Percentiles rank a stretch among this genome's conserved stretches.
Conservation (phyloP, 2,797 vertebrate genomes). For the Cetoscarus ocellatus region DNA sequence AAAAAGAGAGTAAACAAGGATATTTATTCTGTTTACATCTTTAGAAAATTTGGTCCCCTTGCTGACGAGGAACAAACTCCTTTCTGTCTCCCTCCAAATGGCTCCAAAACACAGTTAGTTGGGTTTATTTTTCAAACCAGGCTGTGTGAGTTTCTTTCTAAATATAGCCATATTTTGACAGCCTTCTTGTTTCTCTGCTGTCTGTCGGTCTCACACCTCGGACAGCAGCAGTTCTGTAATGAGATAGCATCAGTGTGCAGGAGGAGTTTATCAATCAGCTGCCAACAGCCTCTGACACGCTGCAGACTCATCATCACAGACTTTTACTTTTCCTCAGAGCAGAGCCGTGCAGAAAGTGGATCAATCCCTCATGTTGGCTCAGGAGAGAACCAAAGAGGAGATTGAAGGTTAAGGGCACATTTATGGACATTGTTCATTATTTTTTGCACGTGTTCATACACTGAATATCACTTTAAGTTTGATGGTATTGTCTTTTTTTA, state of each 20-base stretch:
- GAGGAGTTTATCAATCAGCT: conserved; percentile 14
- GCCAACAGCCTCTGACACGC: conserved; percentile 1
- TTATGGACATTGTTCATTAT: too few relatives aligned
- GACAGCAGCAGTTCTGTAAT: conserved; percentile 8
- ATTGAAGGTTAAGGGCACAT: background rate
- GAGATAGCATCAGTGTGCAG: conserved; percentile 9
- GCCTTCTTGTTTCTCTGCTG: background rate
- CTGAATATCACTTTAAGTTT: too few relatives aligned
- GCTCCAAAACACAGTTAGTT: background rate
- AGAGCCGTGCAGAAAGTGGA: background rate
- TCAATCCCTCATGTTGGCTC: background rate
- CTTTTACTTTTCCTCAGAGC: background rate
- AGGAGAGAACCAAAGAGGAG: background rate
- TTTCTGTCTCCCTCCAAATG: background rate
- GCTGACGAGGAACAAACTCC: background rate
- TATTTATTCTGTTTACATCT: background rate
- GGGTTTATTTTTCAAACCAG: background rate
- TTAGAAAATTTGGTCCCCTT: background rate
- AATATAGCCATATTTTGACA: conserved; percentile 29
- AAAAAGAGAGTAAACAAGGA: background rate
- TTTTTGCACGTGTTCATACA: too few relatives aligned
- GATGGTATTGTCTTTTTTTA: too few relatives aligned
- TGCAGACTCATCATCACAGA: background rate
- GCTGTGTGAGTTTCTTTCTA: conserved; percentile 5
- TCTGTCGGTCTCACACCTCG: conserved; percentile 10